Evolutionary conservation across 1,140 invertebrate species (phyloP), one percentile per base, ranked within the genome.

Genomic region (Leptopilina boulardi): DNA sequence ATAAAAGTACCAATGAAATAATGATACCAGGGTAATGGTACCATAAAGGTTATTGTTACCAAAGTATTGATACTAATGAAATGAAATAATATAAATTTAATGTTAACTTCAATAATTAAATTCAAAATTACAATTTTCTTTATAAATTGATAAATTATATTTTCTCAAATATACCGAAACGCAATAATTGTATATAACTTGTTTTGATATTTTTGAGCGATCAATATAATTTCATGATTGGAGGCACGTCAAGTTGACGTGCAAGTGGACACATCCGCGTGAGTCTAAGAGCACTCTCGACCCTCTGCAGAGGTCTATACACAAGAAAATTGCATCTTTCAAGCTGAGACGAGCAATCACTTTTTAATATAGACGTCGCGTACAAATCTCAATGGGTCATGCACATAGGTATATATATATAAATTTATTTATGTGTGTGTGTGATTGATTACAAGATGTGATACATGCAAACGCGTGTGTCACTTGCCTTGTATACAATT

Each of bases 251-350:
- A 11, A 66, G 59, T 66, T 66, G 59, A 66, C 26, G 59, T 66
- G 59, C 59, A 66, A 66, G 59, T 66, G 59, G 59, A 66, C 59
- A 34, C 59, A 66, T 66, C 59, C 59, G 59, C 59, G 59, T 66
- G 59, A 66, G 23, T 66, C 26, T 30, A 26, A 66, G 59, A 66
- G 59, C 59, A 66, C 59, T 66, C 26, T n/a, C n/a, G 59, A 66
- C 59, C 59, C 59, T 66, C 59, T 34, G 59, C 59, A 66, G 59
- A 66, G 59, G 23, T n/a, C 59, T 34, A 66, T 38, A 38, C 34
- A 38, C 59, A 66, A 66, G 59, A 66, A 66, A 66, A 66, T 66
- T 66, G 59, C 59, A 66, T 66, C 26, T 66, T 30, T 66, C 59
- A 66, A 30, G 59, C 30, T 30, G 59, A n/a, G 59, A 66, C 11